Percentiles rank a stretch among this genome's conserved stretches.
Conservation (phyloP, 2,113 vertebrate species). For the Ivindomyrus marchei region DNA sequence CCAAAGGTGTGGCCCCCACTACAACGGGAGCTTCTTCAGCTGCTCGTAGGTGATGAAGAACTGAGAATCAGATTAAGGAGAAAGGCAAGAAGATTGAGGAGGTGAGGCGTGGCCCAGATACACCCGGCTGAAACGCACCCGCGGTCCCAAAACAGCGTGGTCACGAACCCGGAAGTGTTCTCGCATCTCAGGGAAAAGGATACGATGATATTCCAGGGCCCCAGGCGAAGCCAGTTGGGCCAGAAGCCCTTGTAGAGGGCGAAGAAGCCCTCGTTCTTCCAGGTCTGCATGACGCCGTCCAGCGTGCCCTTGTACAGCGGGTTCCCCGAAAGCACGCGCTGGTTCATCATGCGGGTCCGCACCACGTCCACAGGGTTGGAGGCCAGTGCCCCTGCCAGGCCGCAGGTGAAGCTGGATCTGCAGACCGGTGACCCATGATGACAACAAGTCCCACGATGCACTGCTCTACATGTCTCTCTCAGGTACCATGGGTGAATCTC, state of each 20-base stretch:
- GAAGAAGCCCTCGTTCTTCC: slow-evolving; percentile 90
- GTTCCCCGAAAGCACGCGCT: slow-evolving; percentile 57
- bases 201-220: slow-evolving; percentile 98
- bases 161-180: neutral
- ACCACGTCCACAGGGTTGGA: slow-evolving; percentile 74
- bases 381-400: slow-evolving; percentile 66
- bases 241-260: slow-evolving; percentile 97
- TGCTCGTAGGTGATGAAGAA: slow-evolving; percentile 98
- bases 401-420: slow-evolving; percentile 71
- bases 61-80: slow-evolving; percentile 68
- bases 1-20: slow-evolving; percentile 33
- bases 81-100: neutral
- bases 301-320: slow-evolving; percentile 67
- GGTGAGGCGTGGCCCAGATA: neutral
- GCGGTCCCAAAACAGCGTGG: neutral
- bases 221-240: slow-evolving; percentile 95
- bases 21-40: slow-evolving; percentile 87
- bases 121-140: neutral
- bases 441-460: neutral
- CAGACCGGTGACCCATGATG: neutral
- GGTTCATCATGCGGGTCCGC: slow-evolving; percentile 73
- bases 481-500: neutral
- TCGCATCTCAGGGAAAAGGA: slow-evolving; percentile 61
- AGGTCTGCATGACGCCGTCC: slow-evolving; percentile 77
- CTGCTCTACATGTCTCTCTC: neutral